Percentiles rank a stretch among this genome's conserved stretches.
Conservation (phyloP, 2,113 vertebrate genomes). For the Albula goreensis region DNA sequence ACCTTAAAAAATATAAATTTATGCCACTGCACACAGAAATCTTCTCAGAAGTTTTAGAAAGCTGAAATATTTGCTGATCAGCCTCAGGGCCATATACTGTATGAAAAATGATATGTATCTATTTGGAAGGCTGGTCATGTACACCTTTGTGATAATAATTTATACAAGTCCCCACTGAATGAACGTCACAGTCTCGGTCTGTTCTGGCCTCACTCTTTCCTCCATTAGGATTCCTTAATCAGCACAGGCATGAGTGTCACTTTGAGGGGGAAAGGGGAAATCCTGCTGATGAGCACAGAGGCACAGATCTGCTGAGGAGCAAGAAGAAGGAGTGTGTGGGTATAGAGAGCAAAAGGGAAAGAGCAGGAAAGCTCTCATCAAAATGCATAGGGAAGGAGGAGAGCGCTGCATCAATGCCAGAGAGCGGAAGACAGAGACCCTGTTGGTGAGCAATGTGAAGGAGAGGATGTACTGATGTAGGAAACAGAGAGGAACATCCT, state of each 20-base stretch:
- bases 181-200: not conserved
- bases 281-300: not conserved
- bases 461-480: too few species aligned
- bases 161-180: not conserved
- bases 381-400: not conserved
- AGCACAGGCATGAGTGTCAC: not conserved
- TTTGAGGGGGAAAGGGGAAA: not conserved
- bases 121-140: not conserved
- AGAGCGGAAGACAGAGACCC: too few species aligned
- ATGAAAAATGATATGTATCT: not conserved
- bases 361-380: not conserved
- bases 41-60: not conserved
- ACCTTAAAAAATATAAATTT: not conserved
- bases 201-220: not conserved
- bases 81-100: not conserved
- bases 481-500: not conserved
- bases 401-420: too few species aligned
- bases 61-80: slow-evolving; percentile 11
- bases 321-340: too few species aligned
- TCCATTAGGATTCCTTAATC: not conserved
- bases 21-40: not conserved
- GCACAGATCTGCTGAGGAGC: too few species aligned
- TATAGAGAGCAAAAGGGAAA: too few species aligned
- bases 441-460: too few species aligned
- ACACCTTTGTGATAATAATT: not conserved